These are phyloP conservation scores for Macrostomum lignano DNA, from an alignment of 1,140 invertebrate species.

Conservation along the genomic window DNA sequence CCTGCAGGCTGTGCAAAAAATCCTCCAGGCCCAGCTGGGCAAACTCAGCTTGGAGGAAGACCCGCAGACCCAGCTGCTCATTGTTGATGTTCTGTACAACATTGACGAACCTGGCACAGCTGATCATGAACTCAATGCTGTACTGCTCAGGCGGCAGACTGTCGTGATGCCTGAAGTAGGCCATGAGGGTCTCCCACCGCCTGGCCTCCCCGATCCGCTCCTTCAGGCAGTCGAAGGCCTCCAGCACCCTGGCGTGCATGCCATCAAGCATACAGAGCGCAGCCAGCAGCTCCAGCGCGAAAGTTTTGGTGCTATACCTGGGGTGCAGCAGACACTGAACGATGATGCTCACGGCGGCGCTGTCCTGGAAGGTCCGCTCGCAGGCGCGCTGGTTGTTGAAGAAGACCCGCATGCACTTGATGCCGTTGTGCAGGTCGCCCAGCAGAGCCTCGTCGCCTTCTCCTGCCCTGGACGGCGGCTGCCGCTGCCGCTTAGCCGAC, in stretches of 20 bases:
- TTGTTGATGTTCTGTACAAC: too few species aligned
- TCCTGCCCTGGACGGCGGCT: background rate
- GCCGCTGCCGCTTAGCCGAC: too few species aligned
- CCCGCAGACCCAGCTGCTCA: conserved; percentile 4
- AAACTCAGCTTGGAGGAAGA: conserved; percentile 5
- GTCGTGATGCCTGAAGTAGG: background rate
- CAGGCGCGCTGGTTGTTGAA: conserved; percentile 5
- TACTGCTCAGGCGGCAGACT: background rate
- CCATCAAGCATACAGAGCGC: conserved; percentile 2
- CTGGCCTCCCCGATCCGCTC: conserved; percentile 1
- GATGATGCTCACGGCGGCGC: background rate
- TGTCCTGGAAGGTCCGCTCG: background rate
- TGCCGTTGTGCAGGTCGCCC: conserved; percentile 1
- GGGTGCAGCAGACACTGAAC: background rate
- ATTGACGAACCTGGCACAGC: too few species aligned
- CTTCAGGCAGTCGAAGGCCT: conserved; percentile 1
- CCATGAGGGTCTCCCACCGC: conserved; percentile 1
- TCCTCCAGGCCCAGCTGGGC: conserved; percentile 1
- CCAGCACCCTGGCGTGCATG: background rate
- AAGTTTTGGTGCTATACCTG: background rate
- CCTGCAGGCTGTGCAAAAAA: conserved; percentile 37
- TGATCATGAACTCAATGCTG: conserved; percentile 4
- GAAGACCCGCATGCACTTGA: conserved; percentile 4
- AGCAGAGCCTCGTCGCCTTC: background rate
- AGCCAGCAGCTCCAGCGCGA: conserved; percentile 2